These are phyloP conservation scores for Natrix natrix DNA, from an alignment of 2,797 vertebrate species.

Conservation along the genomic window DNA sequence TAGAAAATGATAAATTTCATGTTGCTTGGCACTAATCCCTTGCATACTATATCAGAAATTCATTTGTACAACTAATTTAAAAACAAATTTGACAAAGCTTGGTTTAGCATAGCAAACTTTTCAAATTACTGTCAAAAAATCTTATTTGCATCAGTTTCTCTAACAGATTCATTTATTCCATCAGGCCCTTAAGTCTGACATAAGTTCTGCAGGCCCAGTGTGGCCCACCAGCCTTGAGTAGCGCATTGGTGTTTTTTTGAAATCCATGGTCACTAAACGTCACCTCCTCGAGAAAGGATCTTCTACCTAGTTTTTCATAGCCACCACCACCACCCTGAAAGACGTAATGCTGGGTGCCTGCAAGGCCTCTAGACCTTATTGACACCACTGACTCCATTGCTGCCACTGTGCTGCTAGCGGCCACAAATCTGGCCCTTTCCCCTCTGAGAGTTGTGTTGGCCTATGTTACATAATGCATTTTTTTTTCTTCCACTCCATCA, in stretches of 20 bases:
- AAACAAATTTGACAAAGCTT: constrained; percentile 40
- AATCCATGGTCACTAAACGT: not conserved
- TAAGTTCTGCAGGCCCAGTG: not conserved
- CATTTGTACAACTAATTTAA: constrained; percentile 53
- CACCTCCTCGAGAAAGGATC: not conserved
- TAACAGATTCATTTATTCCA: not conserved
- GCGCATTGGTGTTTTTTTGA: not conserved
- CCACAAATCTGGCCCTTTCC: not conserved
- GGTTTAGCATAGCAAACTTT: constrained; percentile 15
- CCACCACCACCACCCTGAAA: not conserved
- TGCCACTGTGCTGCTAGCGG: not conserved
- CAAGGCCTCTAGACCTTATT: not conserved
- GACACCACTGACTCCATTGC: not conserved
- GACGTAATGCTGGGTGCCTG: not conserved
- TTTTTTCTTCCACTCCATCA: not conserved
- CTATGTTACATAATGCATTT: not conserved
- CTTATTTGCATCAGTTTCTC: not conserved
- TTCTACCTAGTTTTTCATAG: not conserved
- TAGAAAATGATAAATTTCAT: constrained; percentile 46
- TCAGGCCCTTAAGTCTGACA: not conserved
- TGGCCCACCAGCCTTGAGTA: not conserved
- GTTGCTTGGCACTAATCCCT: constrained; percentile 43
- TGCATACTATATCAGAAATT: constrained; percentile 59
- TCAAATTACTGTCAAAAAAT: constrained; percentile 13
- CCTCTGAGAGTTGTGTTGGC: not conserved